Conservation (phyloP, 2,113 vertebrate genomes). For the Platichthys stellatus region DNA sequence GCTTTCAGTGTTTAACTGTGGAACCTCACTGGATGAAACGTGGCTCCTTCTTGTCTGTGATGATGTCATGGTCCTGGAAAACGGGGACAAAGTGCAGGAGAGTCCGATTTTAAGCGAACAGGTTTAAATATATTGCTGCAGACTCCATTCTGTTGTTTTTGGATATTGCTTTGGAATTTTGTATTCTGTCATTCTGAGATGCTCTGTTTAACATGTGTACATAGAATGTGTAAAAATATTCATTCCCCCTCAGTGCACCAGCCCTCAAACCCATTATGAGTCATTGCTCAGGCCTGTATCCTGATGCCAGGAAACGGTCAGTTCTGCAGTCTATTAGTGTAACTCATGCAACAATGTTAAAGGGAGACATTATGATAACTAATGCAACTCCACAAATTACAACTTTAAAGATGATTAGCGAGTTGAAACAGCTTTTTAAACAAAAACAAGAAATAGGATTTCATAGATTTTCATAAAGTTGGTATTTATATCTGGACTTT, state of each 20-base stretch:
- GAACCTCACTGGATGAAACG: slow-evolving; percentile 2
- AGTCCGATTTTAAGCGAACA: neutral
- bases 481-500: too few species aligned
- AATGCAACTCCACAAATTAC: too few species aligned
- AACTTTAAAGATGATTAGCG: too few species aligned
- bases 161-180: neutral
- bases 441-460: too few species aligned
- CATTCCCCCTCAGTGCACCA: neutral
- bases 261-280: too few species aligned
- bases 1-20: slow-evolving; percentile 7
- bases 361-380: too few species aligned
- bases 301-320: neutral
- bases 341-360: neutral
- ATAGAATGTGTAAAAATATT: neutral
- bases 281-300: too few species aligned
- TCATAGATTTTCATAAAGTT: too few species aligned
- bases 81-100: too few species aligned
- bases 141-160: neutral
- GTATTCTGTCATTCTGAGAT: neutral
- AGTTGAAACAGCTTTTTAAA: too few species aligned
- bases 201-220: neutral
- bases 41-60: slow-evolving; percentile 1
- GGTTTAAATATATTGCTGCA: neutral
- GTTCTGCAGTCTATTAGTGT: neutral
- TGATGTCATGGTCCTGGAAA: neutral